Evolutionary conservation across 35 echinoderm and acorn worm species (phyloP), one percentile per base, ranked within the genome.

Genomic region (Chiridota heheva): DNA sequence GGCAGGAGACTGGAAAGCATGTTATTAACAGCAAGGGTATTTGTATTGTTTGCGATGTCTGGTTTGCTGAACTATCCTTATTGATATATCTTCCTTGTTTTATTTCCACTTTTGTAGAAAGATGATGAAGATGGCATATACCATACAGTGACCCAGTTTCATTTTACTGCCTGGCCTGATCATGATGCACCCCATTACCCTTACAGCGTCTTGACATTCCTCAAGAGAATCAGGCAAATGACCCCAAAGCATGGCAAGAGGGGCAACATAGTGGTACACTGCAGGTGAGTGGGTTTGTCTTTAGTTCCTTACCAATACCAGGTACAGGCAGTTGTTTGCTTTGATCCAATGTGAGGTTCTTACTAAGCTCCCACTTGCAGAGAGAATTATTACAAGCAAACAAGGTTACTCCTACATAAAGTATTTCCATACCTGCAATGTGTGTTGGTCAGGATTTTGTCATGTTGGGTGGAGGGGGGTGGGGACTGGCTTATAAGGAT

Each of bases 121-220:
- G 72, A 72, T 66, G 84, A 93, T 28, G 65, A 58, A 20, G 91
- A 90, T 44, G 40, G 42, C 18, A 67, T 49, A 25, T 40, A 44
- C 37, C 69, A 70, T 39, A 90, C 10, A 35, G 64, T 96, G 39
- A 90, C 55, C 8, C 93, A 96, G 60, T 96, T 91, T 47, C 93
- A 96, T 64, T 96, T 81, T 70, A 42, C 88, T 12, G 87, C 82
- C 20, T 96, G 93, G 93, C 93, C 93, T 29, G 93, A 96, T 60
- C 83, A 86, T 68, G 93, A 84, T 35, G 63, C 84, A 27, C 93
- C 93, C 25, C 71, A 87, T n/a, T 96, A 90, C 49, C 87, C 93
- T 7, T 77, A 82, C 58, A 80, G 58, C 18, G 72, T 96, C 70
- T 44, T 96, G 70, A 65, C 75, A 16, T 90, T 96, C 62, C 66